phyloP scores from a whole-genome alignment of 2,797 vertebrate species.

The Sebastiscus albofasciatus region DNA sequence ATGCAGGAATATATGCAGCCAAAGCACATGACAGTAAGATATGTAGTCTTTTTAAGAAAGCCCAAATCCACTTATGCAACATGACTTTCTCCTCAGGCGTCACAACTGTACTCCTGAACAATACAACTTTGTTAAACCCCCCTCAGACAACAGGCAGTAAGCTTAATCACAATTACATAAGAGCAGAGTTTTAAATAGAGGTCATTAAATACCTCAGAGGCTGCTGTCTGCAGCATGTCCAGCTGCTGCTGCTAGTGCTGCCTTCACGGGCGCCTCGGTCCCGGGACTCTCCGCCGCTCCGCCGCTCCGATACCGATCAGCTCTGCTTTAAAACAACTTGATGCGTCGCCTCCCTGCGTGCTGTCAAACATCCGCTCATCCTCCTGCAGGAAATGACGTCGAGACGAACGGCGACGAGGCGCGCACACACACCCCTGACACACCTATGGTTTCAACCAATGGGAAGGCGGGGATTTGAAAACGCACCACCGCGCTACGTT shows the following conservation, averaged over 20 bases:
- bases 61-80: not conserved
- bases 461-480: not conserved
- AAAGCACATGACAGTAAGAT: not conserved
- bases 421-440: slow-evolving; percentile 63
- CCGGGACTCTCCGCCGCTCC: slow-evolving; percentile 14
- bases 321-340: not conserved
- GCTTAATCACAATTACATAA: slow-evolving; percentile 2
- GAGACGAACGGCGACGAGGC: not conserved
- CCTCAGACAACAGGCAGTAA: not conserved
- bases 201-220: slow-evolving; percentile 40
- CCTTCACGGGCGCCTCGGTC: slow-evolving; percentile 8
- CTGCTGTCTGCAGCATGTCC: slow-evolving; percentile 33
- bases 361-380: slow-evolving; percentile 28
- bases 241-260: not conserved
- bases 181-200: not conserved
- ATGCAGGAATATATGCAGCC: not conserved
- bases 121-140: not conserved
- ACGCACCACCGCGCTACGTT: not conserved
- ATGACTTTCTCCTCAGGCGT: not conserved
- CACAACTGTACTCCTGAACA: not conserved
- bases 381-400: slow-evolving; percentile 63
- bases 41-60: not conserved
- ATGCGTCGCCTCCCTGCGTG: slow-evolving; percentile 10
- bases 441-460: slow-evolving; percentile 77
- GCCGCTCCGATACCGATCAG: not conserved